Evolutionary conservation across 2,797 vertebrate genomes (phyloP), one percentile per base, ranked within the genome.

Genomic region (Enteromius argenteus): DNA sequence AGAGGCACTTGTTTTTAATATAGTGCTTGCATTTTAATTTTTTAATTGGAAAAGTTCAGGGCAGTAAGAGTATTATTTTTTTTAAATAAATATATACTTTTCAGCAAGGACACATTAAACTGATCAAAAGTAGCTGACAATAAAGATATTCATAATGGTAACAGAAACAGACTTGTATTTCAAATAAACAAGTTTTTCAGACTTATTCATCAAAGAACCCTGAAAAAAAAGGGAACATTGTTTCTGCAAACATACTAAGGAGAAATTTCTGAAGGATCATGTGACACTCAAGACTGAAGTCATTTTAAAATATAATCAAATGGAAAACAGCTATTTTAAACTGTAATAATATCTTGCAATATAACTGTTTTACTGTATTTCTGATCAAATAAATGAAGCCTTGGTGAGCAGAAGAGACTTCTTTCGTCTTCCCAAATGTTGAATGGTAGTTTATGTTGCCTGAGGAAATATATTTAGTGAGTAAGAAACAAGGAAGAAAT

Each of bases 401-500:
- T 32, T 71, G 39, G 6, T 49, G 15, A 72, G n/a, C 68, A 46
- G 13, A 72, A 72, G 14, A 72, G 1, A 21, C 71, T 51, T 32
- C 30, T 32, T 32, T 32, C 30, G n/a, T n/a, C 23, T 72, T 46
- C 69, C 8, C 46, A 30, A 17, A 15, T 53, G 32, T 13, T 53
- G 5, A 74, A 53, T 35, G 19, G 27, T 32, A 21, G 15, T 74
- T 74, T 35, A 21, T n/a, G 11, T 14, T 74, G 5, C 19, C 49
- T 37, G 72, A 35, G 30, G 35, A 39, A 58, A 58, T 56, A 39
- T 79, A 49, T 67, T 79, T 68, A 67, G 11, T 11, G 60, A 15
- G 7, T 14, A 32, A 68, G 32, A 42, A 80, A 68, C n/a, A 19
- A 39, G 35, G 79, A 72, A 64, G 76, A 46, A 56, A 56, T 13